Conservation (phyloP, 2,888 invertebrate genomes). For the Zygothrica quintamaculata region DNA sequence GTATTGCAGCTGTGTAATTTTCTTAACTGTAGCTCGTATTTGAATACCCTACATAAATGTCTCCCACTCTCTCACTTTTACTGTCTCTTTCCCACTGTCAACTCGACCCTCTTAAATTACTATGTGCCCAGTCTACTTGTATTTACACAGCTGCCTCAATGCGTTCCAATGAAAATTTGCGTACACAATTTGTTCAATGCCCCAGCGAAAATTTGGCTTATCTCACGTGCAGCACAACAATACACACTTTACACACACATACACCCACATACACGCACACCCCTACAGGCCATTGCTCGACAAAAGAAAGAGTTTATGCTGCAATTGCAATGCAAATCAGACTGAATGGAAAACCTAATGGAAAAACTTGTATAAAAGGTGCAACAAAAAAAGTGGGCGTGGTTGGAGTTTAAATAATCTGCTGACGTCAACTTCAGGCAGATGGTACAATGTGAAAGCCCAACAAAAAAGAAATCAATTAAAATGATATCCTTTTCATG, state of each 20-base stretch:
- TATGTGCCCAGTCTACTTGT: constrained; percentile 8
- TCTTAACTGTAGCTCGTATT: constrained; percentile 3
- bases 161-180: constrained; percentile 31
- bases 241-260: constrained; percentile 12
- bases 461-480: constrained; percentile 1
- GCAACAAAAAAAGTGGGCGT: neutral
- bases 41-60: constrained; percentile 16
- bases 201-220: constrained; percentile 55
- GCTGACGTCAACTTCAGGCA: constrained; percentile 22
- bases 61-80: no score
- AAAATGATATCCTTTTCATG: constrained; percentile 11
- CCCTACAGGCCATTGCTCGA: neutral
- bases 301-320: constrained; percentile 31
- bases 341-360: constrained; percentile 12
- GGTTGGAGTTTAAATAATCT: neutral
- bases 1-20: constrained; percentile 9
- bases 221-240: constrained; percentile 62
- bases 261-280: constrained; percentile 2
- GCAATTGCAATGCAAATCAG: constrained; percentile 34
- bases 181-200: constrained; percentile 53
- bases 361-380: neutral
- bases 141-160: constrained; percentile 50
- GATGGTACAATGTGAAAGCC: constrained; percentile 3
- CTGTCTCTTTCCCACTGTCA: neutral
- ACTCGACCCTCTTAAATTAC: neutral